Evolutionary conservation across 2,797 vertebrate species (phyloP), one percentile per base, ranked within the genome.

Genomic region (Scomberomorus guttatus): DNA sequence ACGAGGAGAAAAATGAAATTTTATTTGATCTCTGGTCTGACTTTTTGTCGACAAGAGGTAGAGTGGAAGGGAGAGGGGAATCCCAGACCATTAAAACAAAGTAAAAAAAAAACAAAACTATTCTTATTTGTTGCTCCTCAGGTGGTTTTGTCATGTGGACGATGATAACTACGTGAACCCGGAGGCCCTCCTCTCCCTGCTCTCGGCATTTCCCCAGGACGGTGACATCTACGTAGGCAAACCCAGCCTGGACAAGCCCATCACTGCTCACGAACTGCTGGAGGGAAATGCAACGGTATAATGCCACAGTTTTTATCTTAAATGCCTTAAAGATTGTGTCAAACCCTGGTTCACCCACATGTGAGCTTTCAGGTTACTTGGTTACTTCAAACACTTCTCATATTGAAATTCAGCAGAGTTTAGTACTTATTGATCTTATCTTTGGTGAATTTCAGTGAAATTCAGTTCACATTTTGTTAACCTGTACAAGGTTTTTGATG

Each of bases 131-230:
- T 55, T 48, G 5, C 25, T 63, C 25, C 13, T 6, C 82, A 98
- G 97, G 85, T 98, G 98, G 98, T 96, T 99, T 89, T 99, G 97
- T 82, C 98, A 98, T 2, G 94, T 99, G 68, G 98, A 98, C 6
- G 97, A 99, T 0, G 97, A 99, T 77, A 99, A 98, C 90, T 99
- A 98, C 2, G 72, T 99, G 83, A 98, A 98, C 82, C 93, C 95
- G 1, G 70, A n/a, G 27, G 95, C 95, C 0, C 95, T 98, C 60
- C 89, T 97, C 54, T 89, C 88, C 51, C 89, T 98, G 71, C 96
- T 99, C 66, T 93, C 89, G 0, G 79, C 91, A 55, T 97, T 97
- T 48, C 91, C 95, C 0, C 89, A 22, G 0, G 83, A 87, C 0
- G 63, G 69, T 0, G 96, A 98, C 0, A 42, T 98, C 85, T 99